A percentile compares a stretch with the other conserved stretches of the same genome.
Evolutionary conservation across 92 coral and sea anemone genomes (phyloP).

Genomic region (Heliopora coerulea): DNA sequence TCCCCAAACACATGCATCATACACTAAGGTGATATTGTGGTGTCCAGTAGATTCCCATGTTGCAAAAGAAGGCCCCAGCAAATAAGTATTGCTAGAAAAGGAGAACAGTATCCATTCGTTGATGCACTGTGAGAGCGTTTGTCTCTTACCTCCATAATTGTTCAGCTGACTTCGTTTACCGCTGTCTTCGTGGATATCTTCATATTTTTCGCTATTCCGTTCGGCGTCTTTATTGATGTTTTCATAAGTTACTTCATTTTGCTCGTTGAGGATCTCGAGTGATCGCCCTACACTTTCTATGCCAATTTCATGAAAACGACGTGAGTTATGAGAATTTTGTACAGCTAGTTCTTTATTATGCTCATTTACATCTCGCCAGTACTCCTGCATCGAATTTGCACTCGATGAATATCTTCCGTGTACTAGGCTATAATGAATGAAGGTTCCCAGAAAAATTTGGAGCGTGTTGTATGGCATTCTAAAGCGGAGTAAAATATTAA

Average conservation of each 20-base stretch:
- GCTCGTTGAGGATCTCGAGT: background rate
- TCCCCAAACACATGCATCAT: background rate
- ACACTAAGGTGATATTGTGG: background rate
- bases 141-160: constrained; percentile 17
- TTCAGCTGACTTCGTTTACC: background rate
- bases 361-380: constrained; percentile 24
- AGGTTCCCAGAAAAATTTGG: background rate
- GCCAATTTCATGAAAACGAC: background rate
- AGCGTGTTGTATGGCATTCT: background rate
- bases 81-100: constrained; percentile 15
- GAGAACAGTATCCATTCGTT: constrained; percentile 29
- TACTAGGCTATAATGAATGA: constrained; percentile 5
- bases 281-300: constrained; percentile 5
- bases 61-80: constrained; percentile 29
- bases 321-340: background rate
- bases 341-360: background rate
- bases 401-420: background rate
- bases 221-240: background rate
- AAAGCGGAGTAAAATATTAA: background rate
- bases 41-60: constrained; percentile 23
- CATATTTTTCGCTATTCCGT: background rate
- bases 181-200: background rate
- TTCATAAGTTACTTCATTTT: background rate
- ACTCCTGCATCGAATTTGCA: background rate
- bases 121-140: constrained; percentile 9